phyloP scores from a whole-genome alignment of 2,888 invertebrate species.

The Dorcus hopei region DNA sequence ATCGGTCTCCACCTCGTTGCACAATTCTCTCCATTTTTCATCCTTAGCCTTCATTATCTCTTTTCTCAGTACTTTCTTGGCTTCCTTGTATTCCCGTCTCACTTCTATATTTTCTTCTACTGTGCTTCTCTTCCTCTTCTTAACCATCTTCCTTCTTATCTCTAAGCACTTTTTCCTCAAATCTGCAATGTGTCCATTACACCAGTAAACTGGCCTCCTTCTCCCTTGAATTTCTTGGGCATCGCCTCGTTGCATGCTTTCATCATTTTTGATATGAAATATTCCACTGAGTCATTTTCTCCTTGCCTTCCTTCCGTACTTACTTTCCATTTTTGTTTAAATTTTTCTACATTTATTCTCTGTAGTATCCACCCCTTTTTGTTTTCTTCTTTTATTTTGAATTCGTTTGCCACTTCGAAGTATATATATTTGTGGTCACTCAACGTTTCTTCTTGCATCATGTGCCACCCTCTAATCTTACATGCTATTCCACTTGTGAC shows the following conservation, averaged over 20 bases:
- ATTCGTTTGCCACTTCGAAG: no score
- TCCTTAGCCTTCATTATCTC: neutral
- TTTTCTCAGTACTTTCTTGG: slow-evolving; percentile 1
- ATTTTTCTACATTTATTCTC: no score
- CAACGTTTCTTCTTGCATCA: no score
- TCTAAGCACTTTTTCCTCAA: neutral
- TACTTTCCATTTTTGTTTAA: no score
- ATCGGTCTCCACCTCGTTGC: slow-evolving; percentile 7
- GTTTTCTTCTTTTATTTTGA: no score
- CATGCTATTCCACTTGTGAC: no score
- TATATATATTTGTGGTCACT: no score
- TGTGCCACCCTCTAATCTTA: no score
- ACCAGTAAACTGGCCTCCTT: neutral
- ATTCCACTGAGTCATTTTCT: neutral
- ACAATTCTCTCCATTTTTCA: slow-evolving; percentile 1
- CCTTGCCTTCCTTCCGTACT: no score
- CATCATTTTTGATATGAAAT: neutral
- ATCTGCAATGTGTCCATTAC: neutral
- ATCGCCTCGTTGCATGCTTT: neutral
- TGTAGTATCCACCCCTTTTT: no score
- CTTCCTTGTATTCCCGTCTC: neutral
- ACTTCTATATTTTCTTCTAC: neutral
- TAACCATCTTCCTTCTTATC: neutral
- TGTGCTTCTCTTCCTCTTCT: neutral
- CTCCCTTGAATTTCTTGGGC: neutral